Evolutionary conservation across 2,888 invertebrate species (phyloP).

Genomic region (Hydropsyche betteni): DNA sequence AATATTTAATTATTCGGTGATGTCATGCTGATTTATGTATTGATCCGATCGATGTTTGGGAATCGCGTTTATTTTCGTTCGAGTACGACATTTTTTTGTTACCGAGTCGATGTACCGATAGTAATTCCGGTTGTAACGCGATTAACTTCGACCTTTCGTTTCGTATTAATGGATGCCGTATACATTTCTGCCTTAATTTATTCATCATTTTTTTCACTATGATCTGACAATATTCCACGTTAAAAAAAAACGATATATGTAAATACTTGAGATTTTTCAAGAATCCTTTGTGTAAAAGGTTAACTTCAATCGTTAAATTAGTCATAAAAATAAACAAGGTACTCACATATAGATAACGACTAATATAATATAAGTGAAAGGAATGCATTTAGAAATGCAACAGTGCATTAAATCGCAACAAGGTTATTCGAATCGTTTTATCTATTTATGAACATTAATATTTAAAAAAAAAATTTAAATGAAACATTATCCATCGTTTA

Average conservation of each 20-base stretch:
- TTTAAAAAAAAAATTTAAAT: not conserved
- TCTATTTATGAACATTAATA: not conserved
- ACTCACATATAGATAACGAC: not conserved
- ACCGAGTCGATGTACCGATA: conserved; percentile 15
- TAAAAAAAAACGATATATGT: not conserved
- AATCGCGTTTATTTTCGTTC: too few species aligned
- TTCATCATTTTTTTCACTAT: conserved; percentile 11
- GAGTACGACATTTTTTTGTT: conserved; percentile 14
- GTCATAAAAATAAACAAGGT: too few species aligned
- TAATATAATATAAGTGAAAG: conserved; percentile 13
- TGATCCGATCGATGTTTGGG: too few species aligned
- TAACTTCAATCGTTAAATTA: too few species aligned
- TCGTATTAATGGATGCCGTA: not conserved
- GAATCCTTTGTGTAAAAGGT: too few species aligned
- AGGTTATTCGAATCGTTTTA: not conserved
- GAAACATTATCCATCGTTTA: conserved; percentile 4
- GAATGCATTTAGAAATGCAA: conserved; percentile 19
- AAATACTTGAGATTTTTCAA: too few species aligned
- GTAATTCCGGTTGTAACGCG: conserved; percentile 21
- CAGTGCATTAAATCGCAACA: not conserved
- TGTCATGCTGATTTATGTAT: too few species aligned
- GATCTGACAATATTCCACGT: not conserved
- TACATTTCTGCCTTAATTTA: conserved; percentile 5
- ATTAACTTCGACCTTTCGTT: conserved; percentile 23
- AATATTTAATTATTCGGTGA: too few species aligned